phyloP scores from a whole-genome alignment of 2,888 invertebrate genomes.

The Parnassius mnemosyne region DNA sequence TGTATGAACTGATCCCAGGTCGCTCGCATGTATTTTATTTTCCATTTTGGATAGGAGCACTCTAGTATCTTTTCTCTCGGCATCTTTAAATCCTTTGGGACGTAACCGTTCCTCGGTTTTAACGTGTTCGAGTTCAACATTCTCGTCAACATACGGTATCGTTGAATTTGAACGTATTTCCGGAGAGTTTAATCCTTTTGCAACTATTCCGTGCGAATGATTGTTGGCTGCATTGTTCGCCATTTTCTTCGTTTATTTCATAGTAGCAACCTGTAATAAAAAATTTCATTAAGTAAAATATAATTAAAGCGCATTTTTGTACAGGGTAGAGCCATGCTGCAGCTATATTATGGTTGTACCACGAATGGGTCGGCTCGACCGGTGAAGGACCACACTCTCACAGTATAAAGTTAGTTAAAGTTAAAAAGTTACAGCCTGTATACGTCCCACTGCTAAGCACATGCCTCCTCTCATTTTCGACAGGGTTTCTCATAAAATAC shows the following conservation, averaged over 20 bases:
- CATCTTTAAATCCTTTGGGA: constrained; percentile 46
- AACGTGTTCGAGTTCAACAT: constrained; percentile 48
- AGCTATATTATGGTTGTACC: no score
- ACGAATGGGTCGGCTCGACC: no score
- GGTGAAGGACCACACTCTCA: no score
- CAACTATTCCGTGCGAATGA: constrained; percentile 43
- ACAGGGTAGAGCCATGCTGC: no score
- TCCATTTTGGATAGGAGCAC: constrained; percentile 25
- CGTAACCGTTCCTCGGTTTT: constrained; percentile 45
- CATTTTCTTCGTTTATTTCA: constrained; percentile 55
- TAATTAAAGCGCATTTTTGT: no score
- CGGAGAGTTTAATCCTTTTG: constrained; percentile 65
- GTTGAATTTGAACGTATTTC: constrained; percentile 46
- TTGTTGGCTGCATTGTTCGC: constrained; percentile 40
- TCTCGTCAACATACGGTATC: constrained; percentile 57
- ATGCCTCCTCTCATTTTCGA: no score
- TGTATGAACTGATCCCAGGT: constrained; percentile 62
- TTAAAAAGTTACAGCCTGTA: no score
- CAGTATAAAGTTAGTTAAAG: no score
- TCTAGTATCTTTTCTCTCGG: constrained; percentile 41
- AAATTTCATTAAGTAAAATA: constrained; percentile 11
- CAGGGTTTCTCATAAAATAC: no score
- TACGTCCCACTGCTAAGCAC: no score
- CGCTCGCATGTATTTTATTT: constrained; percentile 54
- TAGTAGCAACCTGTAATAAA: constrained; percentile 53